These are phyloP conservation scores for Druceiella hillmani DNA, from an alignment of 2,888 invertebrate genomes.

Conservation along the genomic window DNA sequence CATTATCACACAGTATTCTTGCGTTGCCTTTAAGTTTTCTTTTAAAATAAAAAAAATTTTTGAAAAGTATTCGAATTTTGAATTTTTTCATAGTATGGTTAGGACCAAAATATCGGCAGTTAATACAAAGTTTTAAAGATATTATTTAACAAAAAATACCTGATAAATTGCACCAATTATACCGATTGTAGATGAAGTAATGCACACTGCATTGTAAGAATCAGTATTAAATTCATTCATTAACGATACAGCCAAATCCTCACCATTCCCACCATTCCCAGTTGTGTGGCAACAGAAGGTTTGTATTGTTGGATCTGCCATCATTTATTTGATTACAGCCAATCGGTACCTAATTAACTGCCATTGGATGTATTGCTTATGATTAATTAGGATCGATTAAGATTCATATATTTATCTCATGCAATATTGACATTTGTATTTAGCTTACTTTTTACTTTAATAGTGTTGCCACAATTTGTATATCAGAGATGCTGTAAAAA, in stretches of 20 bases:
- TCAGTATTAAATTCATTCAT: constrained; percentile 70
- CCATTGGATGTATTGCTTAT: neutral
- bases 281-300: constrained; percentile 74
- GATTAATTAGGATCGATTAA: too few relatives aligned
- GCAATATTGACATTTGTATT: too few relatives aligned
- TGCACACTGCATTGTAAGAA: constrained; percentile 67
- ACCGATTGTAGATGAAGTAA: constrained; percentile 67
- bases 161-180: constrained; percentile 73
- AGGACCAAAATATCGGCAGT: too few relatives aligned
- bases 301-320: constrained; percentile 83
- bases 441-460: neutral
- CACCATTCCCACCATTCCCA: constrained; percentile 55
- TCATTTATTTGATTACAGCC: too few relatives aligned
- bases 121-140: neutral
- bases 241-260: constrained; percentile 58
- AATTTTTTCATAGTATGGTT: too few relatives aligned
- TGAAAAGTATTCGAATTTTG: too few relatives aligned
- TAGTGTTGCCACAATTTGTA: neutral
- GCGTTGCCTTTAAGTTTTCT: too few relatives aligned
- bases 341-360: too few relatives aligned
- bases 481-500: too few relatives aligned
- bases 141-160: constrained; percentile 38
- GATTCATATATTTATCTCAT: too few relatives aligned
- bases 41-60: too few relatives aligned
- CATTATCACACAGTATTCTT: too few relatives aligned